Conservation (phyloP, 2,888 invertebrate genomes). For the Drosophila anceps region DNA sequence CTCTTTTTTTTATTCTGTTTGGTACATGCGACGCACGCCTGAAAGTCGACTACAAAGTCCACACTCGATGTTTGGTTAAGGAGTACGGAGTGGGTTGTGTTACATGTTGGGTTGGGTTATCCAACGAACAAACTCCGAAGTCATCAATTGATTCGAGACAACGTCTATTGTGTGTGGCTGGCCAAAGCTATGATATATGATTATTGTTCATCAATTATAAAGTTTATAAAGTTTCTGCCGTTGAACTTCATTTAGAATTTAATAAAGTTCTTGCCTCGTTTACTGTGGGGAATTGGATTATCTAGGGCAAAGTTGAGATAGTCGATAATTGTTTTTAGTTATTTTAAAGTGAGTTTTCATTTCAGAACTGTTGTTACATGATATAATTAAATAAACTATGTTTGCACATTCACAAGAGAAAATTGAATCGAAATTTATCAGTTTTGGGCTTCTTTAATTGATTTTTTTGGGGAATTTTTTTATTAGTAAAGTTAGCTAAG, state of each 20-base stretch:
- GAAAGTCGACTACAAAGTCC: conserved; percentile 43
- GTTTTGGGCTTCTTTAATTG: no score
- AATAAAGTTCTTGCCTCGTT: not conserved
- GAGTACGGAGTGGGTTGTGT: not conserved
- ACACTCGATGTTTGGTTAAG: not conserved
- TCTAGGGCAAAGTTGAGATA: conserved; percentile 1
- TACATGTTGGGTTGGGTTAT: not conserved
- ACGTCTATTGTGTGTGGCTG: conserved; percentile 23
- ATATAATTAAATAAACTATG: not conserved
- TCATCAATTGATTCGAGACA: conserved; percentile 1
- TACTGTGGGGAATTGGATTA: not conserved
- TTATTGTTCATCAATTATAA: conserved; percentile 30
- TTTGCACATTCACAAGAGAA: not conserved
- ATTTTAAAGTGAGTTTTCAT: not conserved
- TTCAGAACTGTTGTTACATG: not conserved
- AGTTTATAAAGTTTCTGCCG: not conserved
- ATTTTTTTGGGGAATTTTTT: no score
- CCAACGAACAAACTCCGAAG: not conserved
- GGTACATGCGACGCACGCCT: conserved; percentile 21
- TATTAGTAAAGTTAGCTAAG: no score
- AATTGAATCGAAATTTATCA: not conserved
- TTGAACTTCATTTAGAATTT: not conserved
- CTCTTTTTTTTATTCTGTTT: not conserved
- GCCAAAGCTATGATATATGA: conserved; percentile 14
- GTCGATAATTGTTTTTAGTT: not conserved